Conservation (phyloP, 2,888 invertebrate species). For the Griposia aprilina region DNA sequence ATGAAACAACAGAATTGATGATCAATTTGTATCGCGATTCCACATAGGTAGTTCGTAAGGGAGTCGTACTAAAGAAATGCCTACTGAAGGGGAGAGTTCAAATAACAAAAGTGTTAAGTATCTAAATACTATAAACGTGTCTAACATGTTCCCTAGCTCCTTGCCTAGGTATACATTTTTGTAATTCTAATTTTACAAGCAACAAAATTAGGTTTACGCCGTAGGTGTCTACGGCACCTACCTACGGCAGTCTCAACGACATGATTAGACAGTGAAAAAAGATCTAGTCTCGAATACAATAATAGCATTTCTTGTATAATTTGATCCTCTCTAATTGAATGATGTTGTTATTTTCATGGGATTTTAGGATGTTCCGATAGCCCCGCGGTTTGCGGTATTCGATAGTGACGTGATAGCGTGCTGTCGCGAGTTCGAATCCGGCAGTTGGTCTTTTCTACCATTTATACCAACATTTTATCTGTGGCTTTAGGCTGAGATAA, state of each 20-base stretch:
- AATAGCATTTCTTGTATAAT: conserved; percentile 42
- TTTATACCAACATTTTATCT: conserved; percentile 10
- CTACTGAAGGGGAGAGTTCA: neutral
- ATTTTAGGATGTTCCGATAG: conserved; percentile 44
- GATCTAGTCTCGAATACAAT: conserved; percentile 33
- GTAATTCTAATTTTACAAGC: conserved; percentile 39
- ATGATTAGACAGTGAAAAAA: conserved; percentile 9
- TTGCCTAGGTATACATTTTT: neutral
- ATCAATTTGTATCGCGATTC: neutral
- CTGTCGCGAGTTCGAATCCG: conserved; percentile 43
- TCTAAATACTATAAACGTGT: neutral
- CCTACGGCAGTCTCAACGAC: neutral
- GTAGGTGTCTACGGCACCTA: conserved; percentile 4
- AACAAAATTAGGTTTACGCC: conserved; percentile 6
- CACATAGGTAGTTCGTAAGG: neutral
- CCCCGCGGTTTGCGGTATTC: conserved; percentile 49
- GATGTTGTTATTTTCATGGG: conserved; percentile 30
- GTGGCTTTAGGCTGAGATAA: conserved; percentile 20
- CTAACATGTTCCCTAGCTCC: conserved; percentile 2
- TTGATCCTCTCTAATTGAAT: conserved; percentile 12
- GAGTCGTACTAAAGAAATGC: neutral
- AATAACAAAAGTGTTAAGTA: conserved; percentile 4
- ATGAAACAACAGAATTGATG: neutral
- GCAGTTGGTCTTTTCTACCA: neutral
- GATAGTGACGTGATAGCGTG: conserved; percentile 8